Evolutionary conservation across 2,113 vertebrate genomes (phyloP).

Genomic region (Myotis davidii): DNA sequence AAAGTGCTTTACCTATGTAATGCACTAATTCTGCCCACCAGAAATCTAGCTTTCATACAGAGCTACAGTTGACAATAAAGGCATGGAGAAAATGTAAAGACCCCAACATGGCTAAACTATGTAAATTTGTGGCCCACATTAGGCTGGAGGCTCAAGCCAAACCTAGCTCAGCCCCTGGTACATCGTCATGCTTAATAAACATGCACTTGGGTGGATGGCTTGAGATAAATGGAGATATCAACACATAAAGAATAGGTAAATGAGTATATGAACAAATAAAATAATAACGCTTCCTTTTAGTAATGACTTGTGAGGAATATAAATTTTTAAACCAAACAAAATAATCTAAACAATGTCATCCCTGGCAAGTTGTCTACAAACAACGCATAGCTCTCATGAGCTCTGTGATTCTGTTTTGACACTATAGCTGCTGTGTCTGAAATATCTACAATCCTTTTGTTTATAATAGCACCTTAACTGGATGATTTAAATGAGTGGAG

Average conservation of each 20-base stretch:
- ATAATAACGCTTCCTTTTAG: not conserved
- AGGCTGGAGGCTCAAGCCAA: not conserved
- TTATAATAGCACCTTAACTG: constrained; percentile 79
- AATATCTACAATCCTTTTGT: constrained; percentile 78
- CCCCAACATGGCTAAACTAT: not conserved
- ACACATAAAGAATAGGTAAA: not conserved
- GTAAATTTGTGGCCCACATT: not conserved
- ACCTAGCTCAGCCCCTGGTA: not conserved
- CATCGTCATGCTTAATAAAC: constrained; percentile 30
- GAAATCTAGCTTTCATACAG: not conserved
- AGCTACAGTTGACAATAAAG: constrained; percentile 4
- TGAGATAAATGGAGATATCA: constrained; percentile 14
- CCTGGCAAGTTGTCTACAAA: constrained; percentile 60
- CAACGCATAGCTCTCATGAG: constrained; percentile 49
- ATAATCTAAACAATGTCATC: constrained; percentile 50
- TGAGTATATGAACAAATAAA: constrained; percentile 8
- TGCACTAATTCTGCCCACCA: not conserved
- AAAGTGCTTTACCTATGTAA: constrained; percentile 20
- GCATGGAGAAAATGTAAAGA: not conserved
- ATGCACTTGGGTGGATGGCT: not conserved
- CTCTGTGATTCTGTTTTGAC: constrained; percentile 80
- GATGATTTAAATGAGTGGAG: constrained; percentile 71
- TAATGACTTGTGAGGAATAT: constrained; percentile 24
- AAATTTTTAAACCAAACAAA: constrained; percentile 36
- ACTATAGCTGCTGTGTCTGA: constrained; percentile 67